Evolutionary conservation across 35 echinoderm and acorn worm species (phyloP).

Genomic region (Hemicentrotus pulcherrimus): DNA sequence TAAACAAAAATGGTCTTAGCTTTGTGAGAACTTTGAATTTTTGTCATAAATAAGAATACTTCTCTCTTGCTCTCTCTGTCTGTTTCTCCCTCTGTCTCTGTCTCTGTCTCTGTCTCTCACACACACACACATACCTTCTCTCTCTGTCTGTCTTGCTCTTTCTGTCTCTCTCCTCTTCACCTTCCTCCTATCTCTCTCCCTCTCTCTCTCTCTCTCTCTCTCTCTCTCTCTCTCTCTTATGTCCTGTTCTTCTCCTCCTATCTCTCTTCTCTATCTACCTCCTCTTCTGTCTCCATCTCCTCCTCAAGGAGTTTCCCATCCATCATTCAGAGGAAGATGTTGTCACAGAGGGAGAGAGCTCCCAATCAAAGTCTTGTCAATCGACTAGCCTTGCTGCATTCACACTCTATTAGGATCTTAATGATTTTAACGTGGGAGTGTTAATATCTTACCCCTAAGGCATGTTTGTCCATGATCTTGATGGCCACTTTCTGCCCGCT

Average conservation of each 20-base stretch:
- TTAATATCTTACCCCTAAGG: conserved; percentile 82
- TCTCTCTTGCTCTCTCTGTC: background rate
- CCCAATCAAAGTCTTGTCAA: conserved; percentile 9
- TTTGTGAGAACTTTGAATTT: too few species aligned
- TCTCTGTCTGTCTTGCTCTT: background rate
- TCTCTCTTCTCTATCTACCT: background rate
- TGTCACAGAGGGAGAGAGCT: background rate
- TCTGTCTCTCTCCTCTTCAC: too few species aligned
- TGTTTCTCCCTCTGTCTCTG: background rate
- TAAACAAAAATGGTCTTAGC: too few species aligned
- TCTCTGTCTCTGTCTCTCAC: background rate
- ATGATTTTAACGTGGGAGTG: background rate
- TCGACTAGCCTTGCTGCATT: background rate
- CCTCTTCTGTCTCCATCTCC: background rate
- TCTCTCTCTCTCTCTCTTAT: too few species aligned
- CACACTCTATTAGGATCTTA: background rate
- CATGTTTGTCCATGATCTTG: conserved; percentile 97
- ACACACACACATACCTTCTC: background rate
- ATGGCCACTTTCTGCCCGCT: conserved; percentile 93
- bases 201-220: too few species aligned
- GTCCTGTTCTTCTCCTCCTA: background rate
- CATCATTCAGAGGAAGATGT: background rate
- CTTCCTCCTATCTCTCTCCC: too few species aligned
- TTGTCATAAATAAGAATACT: too few species aligned
- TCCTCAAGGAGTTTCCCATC: background rate